Evolutionary conservation across 92 coral and sea anemone species (phyloP).

Genomic region (Parazoanthus swiftii): DNA sequence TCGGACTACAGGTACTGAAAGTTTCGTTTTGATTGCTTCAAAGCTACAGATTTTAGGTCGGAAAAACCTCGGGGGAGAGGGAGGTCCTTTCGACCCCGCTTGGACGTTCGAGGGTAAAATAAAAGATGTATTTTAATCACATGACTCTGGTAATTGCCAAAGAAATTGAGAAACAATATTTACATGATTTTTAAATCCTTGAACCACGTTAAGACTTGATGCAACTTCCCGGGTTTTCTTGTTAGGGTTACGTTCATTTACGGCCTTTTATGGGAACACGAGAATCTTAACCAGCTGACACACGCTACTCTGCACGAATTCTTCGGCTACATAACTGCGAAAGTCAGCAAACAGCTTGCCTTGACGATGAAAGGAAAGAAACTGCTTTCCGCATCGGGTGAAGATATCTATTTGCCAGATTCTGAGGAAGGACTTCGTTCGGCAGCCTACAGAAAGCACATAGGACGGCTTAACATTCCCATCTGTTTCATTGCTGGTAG

Average conservation of each 20-base stretch:
- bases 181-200: no score
- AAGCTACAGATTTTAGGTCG: no score
- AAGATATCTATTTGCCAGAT: constrained; percentile 56
- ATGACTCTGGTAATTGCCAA: no score
- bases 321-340: constrained; percentile 49
- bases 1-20: no score
- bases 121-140: no score
- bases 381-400: constrained; percentile 38
- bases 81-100: no score
- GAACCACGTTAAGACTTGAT: no score
- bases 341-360: constrained; percentile 29
- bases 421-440: constrained; percentile 36
- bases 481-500: neutral
- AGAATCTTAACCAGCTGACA: constrained; percentile 51
- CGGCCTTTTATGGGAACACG: constrained; percentile 57
- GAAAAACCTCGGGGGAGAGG: no score
- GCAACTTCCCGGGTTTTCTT: no score
- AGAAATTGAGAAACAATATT: no score
- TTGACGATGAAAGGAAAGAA: constrained; percentile 16
- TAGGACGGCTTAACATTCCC: constrained; percentile 50
- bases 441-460: constrained; percentile 35
- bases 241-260: constrained; percentile 48
- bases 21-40: no score
- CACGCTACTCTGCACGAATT: constrained; percentile 59
- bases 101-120: no score